A percentile compares a stretch with the other conserved stretches of the same genome.
These are phyloP conservation scores for Phrynosoma platyrhinos DNA, from an alignment of 2,113 vertebrate genomes.

Conservation along the genomic window DNA sequence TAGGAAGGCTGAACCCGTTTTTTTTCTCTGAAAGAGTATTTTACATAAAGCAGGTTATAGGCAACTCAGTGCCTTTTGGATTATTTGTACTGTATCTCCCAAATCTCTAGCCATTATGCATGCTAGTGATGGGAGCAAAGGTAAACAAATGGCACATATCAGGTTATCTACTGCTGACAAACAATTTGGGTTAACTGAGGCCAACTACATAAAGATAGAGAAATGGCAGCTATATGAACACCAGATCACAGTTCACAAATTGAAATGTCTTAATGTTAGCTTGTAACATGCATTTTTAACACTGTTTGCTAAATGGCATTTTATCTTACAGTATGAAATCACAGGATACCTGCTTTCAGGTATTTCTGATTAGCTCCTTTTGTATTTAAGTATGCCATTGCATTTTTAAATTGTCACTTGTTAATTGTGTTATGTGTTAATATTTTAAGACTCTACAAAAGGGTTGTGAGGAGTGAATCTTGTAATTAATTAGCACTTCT, in stretches of 20 bases:
- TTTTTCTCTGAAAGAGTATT: neutral
- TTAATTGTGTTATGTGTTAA: neutral
- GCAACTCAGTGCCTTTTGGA: too few relatives aligned
- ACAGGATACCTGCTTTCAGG: constrained; percentile 6
- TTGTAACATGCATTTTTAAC: constrained; percentile 12
- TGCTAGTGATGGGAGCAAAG: too few relatives aligned
- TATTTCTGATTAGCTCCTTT: constrained; percentile 20
- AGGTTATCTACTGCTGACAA: too few relatives aligned
- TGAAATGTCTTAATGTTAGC: neutral
- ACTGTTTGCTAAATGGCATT: neutral
- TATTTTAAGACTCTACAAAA: too few relatives aligned
- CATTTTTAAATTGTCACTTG: neutral
- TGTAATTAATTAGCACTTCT: too few relatives aligned
- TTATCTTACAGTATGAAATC: neutral
- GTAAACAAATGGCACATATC: too few relatives aligned
- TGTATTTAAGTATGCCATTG: neutral
- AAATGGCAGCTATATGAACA: neutral
- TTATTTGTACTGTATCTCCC: too few relatives aligned
- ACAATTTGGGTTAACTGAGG: neutral
- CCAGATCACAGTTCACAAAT: neutral
- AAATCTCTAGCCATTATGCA: too few relatives aligned
- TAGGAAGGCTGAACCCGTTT: neutral
- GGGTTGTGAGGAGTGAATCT: too few relatives aligned
- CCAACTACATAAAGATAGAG: neutral
- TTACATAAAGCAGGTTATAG: neutral